Percentiles rank a stretch among this genome's conserved stretches.
phyloP scores from a whole-genome alignment of 2,888 invertebrate genomes.

The Pachliopta kotzebuea region DNA sequence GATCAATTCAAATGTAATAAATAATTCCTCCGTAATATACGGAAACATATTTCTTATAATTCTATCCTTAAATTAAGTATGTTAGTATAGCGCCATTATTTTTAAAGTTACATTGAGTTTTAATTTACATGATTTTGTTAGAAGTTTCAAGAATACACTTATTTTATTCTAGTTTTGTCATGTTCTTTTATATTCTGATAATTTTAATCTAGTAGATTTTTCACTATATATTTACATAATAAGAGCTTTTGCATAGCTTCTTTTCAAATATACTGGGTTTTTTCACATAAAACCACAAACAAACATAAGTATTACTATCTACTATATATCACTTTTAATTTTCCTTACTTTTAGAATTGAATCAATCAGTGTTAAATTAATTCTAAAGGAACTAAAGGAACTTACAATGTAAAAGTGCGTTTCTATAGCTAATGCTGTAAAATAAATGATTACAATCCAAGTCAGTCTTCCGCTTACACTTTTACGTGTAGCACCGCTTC shows the following conservation, averaged over 20 bases:
- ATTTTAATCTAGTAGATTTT: not conserved
- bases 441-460: conserved; percentile 61
- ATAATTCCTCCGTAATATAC: conserved; percentile 73
- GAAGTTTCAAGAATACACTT: conserved; percentile 33
- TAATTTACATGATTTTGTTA: conserved; percentile 21
- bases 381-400: conserved; percentile 43
- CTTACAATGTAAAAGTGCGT: conserved; percentile 35
- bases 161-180: conserved; percentile 55
- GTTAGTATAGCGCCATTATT: conserved; percentile 24
- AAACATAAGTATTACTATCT: conserved; percentile 16
- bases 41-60: conserved; percentile 41
- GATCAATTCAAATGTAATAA: conserved; percentile 65
- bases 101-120: conserved; percentile 11
- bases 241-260: conserved; percentile 13
- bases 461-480: conserved; percentile 70
- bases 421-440: conserved; percentile 36
- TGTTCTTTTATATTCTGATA: conserved; percentile 41
- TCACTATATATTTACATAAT: conserved; percentile 18
- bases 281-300: conserved; percentile 13
- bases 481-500: conserved; percentile 43
- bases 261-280: conserved; percentile 34
- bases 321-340: conserved; percentile 26
- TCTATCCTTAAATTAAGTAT: conserved; percentile 27
- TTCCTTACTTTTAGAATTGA: conserved; percentile 19
- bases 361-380: conserved; percentile 23